Evolutionary conservation across 2,797 vertebrate genomes (phyloP), one percentile per base, ranked within the genome.

Genomic region (Lithobates sylvaticus): DNA sequence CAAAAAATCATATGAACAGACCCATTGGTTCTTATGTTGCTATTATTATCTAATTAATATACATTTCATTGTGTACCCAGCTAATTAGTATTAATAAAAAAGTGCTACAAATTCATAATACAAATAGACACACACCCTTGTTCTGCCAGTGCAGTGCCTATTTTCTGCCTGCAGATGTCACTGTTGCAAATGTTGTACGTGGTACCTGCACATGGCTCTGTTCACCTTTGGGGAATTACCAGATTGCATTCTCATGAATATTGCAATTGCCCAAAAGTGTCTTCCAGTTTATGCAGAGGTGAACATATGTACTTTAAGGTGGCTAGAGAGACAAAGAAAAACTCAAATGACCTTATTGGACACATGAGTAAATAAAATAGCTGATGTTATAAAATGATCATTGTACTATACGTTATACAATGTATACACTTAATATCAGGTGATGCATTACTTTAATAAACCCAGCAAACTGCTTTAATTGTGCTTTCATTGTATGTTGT

Each of bases 391-490:
- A 65, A 65, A n/a, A 65, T 67, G 0, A 29, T 12, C n/a, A 39
- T 39, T 67, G n/a, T 26, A 12, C 65, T 6, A 26, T 26, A 67
- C 54, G 23, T 16, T 18, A 36, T 36, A 36, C 34, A 7, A 54
- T 26, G 3, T 67, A 29, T 13, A 29, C 13, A 15, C 26, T 29
- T 67, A 12, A 3, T 32, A 44, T 65, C 34, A 65, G 23, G 27
- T 42, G 29, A 39, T 65, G 21, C 26, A 79, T 68, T 23, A 34
- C 29, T 79, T 27, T 47, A 79, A 67, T 32, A 79, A 67, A 65
- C 27, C 3, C 10, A 15, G 36, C 15, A 42, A 67, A 42, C 64
- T 68, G 39, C 65, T 50, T 32, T 68, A 50, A 79, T 79, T 79
- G 26, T 50, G 9, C 21, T 67, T 61, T 79, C 39, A 47, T 69